A percentile compares a stretch with the other conserved stretches of the same genome.
These are phyloP conservation scores for Cylindroiulus punctatus DNA, from an alignment of 2,888 invertebrate species.

Conservation along the genomic window DNA sequence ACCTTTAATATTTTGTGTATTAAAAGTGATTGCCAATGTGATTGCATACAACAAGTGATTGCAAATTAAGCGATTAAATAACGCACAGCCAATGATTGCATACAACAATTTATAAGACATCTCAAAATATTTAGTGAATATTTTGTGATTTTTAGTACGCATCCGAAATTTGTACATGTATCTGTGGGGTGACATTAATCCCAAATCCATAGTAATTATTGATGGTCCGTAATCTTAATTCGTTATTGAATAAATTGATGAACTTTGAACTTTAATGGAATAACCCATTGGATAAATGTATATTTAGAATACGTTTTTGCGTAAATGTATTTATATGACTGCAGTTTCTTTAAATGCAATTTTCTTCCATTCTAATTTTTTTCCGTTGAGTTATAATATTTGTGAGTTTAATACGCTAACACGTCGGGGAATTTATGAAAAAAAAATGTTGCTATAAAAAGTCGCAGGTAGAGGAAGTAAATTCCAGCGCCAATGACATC, in stretches of 20 bases:
- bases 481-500: not conserved
- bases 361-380: too few species aligned
- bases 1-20: not conserved
- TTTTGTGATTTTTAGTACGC: not conserved
- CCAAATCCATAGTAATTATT: not conserved
- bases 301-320: too few species aligned
- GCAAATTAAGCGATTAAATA: too few species aligned
- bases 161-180: not conserved
- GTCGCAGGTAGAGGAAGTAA: not conserved
- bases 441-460: not conserved
- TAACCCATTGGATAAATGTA: too few species aligned
- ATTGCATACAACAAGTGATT: too few species aligned
- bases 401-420: not conserved
- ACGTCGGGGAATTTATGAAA: not conserved
- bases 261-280: not conserved
- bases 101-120: too few species aligned
- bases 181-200: not conserved
- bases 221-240: not conserved
- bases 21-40: not conserved
- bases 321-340: too few species aligned
- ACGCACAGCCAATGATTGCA: too few species aligned
- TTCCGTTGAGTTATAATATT: not conserved
- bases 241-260: not conserved
- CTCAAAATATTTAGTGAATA: too few species aligned
- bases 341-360: too few species aligned